Evolutionary conservation across 1,140 invertebrate genomes (phyloP).

Genomic region (Euura lappo): DNA sequence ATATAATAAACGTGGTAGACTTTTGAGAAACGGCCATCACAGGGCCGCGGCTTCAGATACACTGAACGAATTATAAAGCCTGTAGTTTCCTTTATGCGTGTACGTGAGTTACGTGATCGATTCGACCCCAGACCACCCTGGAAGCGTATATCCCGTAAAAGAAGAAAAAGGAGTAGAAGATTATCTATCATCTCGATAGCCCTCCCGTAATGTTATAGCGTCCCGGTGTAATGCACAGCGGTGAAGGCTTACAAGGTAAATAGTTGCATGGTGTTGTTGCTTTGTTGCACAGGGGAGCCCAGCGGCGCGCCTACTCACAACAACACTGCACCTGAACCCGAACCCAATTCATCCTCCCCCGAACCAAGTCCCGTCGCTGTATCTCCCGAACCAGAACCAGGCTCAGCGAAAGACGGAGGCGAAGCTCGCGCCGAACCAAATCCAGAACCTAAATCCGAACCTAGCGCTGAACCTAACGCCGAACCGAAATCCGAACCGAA

Average conservation of each 20-base stretch:
- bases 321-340: conserved; percentile 41
- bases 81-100: too few relatives aligned
- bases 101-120: background rate
- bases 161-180: background rate
- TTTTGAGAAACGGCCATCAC: background rate
- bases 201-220: too few relatives aligned
- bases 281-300: conserved; percentile 59
- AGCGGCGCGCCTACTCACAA: conserved; percentile 26
- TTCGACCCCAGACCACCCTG: background rate
- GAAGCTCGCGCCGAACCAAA: conserved; percentile 54
- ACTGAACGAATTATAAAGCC: background rate
- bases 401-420: conserved; percentile 51
- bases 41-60: background rate
- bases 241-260: conserved; percentile 51
- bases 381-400: conserved; percentile 56
- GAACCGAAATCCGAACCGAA: conserved; percentile 54
- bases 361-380: conserved; percentile 55
- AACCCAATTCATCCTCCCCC: conserved; percentile 37
- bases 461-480: conserved; percentile 46
- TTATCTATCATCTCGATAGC: background rate
- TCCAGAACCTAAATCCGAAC: conserved; percentile 46
- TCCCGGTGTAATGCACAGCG: conserved; percentile 20
- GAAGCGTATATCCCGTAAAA: background rate
- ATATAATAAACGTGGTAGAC: background rate
- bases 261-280: conserved; percentile 57